phyloP scores from a whole-genome alignment of 2,888 invertebrate species.

The Pachydiplax longipennis region DNA sequence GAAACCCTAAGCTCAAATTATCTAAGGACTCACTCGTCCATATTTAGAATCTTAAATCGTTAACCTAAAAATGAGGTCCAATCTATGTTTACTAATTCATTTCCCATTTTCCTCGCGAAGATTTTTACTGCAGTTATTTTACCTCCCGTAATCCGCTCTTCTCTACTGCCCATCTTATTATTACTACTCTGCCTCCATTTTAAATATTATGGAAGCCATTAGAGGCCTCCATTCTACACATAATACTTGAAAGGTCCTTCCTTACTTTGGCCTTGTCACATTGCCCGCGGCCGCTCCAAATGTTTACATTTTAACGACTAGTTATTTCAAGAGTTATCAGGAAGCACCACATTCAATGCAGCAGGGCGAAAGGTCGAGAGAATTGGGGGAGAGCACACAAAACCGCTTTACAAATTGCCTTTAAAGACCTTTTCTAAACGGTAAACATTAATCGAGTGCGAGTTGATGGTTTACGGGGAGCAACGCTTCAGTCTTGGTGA shows the following conservation, averaged over 20 bases:
- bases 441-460: conserved; percentile 37
- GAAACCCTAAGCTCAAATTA: background rate
- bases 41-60: background rate
- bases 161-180: background rate
- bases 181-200: background rate
- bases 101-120: background rate
- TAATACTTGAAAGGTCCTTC: background rate
- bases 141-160: background rate
- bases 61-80: background rate
- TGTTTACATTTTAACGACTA: conserved; percentile 8
- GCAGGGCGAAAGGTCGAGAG: background rate
- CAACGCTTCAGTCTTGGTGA: background rate
- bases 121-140: background rate
- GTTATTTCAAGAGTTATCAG: conserved; percentile 16
- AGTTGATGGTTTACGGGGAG: conserved; percentile 18
- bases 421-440: conserved; percentile 39
- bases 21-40: background rate
- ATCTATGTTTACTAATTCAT: background rate
- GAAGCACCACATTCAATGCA: conserved; percentile 17
- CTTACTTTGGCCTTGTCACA: background rate
- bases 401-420: conserved; percentile 33
- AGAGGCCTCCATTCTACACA: background rate
- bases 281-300: background rate
- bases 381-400: conserved; percentile 3
- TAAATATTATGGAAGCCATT: background rate